phyloP scores from a whole-genome alignment of 2,113 vertebrate species.

The Bothrops jararaca region DNA sequence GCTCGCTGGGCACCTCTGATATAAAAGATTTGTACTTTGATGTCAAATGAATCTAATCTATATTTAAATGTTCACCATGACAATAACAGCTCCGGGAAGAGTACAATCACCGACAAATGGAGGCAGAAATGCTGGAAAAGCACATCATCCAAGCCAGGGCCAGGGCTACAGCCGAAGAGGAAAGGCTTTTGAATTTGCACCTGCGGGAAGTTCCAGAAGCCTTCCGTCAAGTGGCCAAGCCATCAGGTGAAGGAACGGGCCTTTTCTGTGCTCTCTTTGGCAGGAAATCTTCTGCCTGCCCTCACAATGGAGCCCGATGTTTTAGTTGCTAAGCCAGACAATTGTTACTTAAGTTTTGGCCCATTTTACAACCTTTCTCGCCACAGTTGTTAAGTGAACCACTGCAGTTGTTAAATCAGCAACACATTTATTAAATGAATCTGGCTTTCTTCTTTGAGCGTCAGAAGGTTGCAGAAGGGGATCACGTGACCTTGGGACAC shows the following conservation, averaged over 20 bases:
- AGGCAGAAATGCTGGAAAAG: conserved; percentile 75
- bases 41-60: background rate
- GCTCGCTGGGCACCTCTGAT: too few species aligned
- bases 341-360: background rate
- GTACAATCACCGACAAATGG: conserved; percentile 62
- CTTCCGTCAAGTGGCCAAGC: conserved; percentile 56
- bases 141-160: conserved; percentile 80
- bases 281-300: background rate
- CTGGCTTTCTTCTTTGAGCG: background rate
- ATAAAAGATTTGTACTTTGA: background rate
- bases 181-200: conserved; percentile 51
- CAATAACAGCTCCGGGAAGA: conserved; percentile 69
- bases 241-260: conserved; percentile 72
- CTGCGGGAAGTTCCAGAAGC: conserved; percentile 46
- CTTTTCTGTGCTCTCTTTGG: background rate
- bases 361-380: background rate
- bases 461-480: background rate
- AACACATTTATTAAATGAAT: background rate
- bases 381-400: background rate
- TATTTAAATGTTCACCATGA: background rate
- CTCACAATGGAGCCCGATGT: background rate
- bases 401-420: background rate
- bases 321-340: background rate
- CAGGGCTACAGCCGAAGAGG: conserved; percentile 70
- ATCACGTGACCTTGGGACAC: background rate